phyloP scores from a whole-genome alignment of 1,140 invertebrate genomes.

The Acromyrmex charruanus region DNA sequence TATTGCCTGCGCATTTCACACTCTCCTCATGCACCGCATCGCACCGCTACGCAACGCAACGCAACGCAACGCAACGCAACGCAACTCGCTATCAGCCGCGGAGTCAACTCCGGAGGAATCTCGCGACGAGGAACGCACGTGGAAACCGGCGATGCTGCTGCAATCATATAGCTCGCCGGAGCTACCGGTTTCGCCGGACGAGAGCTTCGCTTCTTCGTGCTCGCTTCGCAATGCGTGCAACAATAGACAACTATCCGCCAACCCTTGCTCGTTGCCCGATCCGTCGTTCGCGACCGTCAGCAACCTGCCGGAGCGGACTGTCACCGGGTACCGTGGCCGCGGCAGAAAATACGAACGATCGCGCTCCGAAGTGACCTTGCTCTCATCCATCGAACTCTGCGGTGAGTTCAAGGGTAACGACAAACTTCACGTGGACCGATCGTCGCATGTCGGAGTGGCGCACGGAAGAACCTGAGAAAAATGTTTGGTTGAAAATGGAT shows the following conservation, averaged over 20 bases:
- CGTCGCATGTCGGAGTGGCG: not conserved
- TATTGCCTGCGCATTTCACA: slow-evolving; percentile 41
- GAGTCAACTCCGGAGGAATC: slow-evolving; percentile 16
- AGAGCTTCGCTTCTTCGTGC: slow-evolving; percentile 52
- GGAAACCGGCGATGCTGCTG: slow-evolving; percentile 77
- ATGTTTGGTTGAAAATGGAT: too few relatives aligned
- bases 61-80: not conserved
- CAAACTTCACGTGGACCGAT: not conserved
- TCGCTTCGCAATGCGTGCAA: slow-evolving; percentile 72
- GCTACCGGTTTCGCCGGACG: slow-evolving; percentile 77
- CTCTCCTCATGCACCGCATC: not conserved
- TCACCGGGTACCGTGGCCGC: not conserved
- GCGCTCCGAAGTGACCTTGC: slow-evolving; percentile 80
- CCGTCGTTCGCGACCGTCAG: slow-evolving; percentile 1
- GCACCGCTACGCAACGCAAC: not conserved
- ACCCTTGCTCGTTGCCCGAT: slow-evolving; percentile 35
- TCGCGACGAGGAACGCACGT: slow-evolving; percentile 39
- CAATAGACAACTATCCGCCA: slow-evolving; percentile 4
- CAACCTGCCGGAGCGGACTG: not conserved
- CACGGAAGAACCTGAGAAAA: not conserved
- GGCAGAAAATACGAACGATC: slow-evolving; percentile 82
- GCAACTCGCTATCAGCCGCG: slow-evolving; percentile 21
- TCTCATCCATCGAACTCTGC: slow-evolving; percentile 74
- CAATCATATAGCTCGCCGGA: slow-evolving; percentile 86
- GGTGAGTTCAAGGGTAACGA: slow-evolving; percentile 79